Conservation (phyloP, 2,797 vertebrate species). For the Glyptemys insculpta region DNA sequence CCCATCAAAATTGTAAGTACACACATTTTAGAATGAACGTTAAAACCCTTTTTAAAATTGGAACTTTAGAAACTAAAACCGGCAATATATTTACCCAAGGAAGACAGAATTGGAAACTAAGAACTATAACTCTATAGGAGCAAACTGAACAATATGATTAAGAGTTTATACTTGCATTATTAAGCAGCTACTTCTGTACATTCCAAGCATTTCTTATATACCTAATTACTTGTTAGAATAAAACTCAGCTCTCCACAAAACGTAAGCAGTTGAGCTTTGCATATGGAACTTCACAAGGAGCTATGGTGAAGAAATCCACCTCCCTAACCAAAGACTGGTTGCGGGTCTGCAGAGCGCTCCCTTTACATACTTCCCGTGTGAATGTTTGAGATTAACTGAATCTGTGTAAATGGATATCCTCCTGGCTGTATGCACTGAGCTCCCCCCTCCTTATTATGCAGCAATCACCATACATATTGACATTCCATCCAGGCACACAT, state of each 20-base stretch:
- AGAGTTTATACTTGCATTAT: neutral
- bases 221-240: neutral
- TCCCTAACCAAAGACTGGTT: neutral
- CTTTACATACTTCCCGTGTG: neutral
- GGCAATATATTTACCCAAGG: neutral
- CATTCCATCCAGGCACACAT: neutral
- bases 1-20: neutral
- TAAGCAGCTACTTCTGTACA: neutral
- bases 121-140: neutral
- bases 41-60: neutral
- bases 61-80: neutral
- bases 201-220: neutral
- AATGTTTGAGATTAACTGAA: neutral
- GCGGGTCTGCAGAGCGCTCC: neutral
- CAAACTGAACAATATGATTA: neutral
- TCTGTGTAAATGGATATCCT: neutral
- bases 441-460: neutral
- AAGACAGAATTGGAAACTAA: neutral
- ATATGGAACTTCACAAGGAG: neutral
- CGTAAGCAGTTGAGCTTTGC: neutral
- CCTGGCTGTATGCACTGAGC: neutral
- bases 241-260: neutral
- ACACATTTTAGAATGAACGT: neutral
- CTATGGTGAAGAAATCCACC: neutral
- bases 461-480: fast-evolving